Base-by-base conservation (phyloP, 2,797 vertebrate species). In the Poecilia velifera region DNA sequence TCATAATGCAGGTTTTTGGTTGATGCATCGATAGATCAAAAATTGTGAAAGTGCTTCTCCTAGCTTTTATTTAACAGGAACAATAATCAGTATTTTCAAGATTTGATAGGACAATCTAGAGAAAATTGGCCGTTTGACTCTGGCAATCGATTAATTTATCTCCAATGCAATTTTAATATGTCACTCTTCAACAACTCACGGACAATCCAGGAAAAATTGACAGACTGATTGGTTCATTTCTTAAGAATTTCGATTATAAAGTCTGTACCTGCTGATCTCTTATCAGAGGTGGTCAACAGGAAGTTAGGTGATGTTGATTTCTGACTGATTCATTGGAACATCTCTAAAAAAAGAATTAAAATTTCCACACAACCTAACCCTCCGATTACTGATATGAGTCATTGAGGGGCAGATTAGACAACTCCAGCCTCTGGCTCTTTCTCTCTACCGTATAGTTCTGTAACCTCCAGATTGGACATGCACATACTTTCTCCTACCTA, bases 401-500 rank as follows among this genome's bases (percentile, higher is more conserved):
- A n/a, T n/a, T n/a, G n/a, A n/a, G n/a, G n/a, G n/a, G n/a, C n/a
- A 39, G 36, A 66, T 20, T 22, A 20, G 34, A 12, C 7, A 39
- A 39, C 34, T 39, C 18, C 62, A 12, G 62, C 41, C 20, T 68
- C 22, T 41, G 36, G 10, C 64, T 9, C 64, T 9, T 36, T 36
- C 9, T 64, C 14, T 64, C 10, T 53, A 41, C 64, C 22, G 62
- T 39, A 12, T 68, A 41, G 36, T 41, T 68, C 7, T 41, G 36
- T 18, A 36, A 13, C 36, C 18, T 18, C 36, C 82, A 64, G 55
- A 31, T 77, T 59, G 22, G 53, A 81, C 86, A 59, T 74, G 8
- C 77, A 68, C 75, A 55, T 87, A 76, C 77, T 84, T 77, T 85
- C 73, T 74, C 64, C 81, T 83, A 74, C 81, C 88, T 92, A 87